Evolutionary conservation across 1,140 invertebrate genomes (phyloP).

Genomic region (Drosophila insularis): DNA sequence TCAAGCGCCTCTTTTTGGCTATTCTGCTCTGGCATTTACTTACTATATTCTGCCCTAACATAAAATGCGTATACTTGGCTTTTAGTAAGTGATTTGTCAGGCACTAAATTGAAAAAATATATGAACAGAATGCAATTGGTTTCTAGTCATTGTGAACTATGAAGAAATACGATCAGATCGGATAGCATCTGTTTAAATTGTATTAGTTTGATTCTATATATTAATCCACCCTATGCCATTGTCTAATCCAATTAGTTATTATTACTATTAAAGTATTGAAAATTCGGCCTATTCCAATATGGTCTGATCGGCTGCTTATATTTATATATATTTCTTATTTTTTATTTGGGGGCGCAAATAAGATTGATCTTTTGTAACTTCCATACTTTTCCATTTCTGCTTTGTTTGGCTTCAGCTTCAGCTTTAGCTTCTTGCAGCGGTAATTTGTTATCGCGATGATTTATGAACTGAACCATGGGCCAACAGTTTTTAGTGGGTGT

Average conservation of each 20-base stretch:
- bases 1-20: conserved; percentile 31
- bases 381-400: conserved; percentile 62
- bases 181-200: too few relatives aligned
- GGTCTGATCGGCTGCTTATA: neutral
- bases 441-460: conserved; percentile 81
- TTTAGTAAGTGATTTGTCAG: too few relatives aligned
- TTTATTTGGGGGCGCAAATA: conserved; percentile 75
- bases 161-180: too few relatives aligned
- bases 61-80: neutral
- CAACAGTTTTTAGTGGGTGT: conserved; percentile 70
- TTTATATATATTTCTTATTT: conserved; percentile 30
- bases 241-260: neutral
- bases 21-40: conserved; percentile 4
- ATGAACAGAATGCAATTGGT: too few relatives aligned
- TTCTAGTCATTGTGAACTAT: too few relatives aligned
- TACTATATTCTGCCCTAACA: neutral
- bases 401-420: neutral
- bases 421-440: conserved; percentile 60
- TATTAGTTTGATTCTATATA: too few relatives aligned
- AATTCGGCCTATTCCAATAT: neutral
- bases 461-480: conserved; percentile 69
- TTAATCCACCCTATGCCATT: too few relatives aligned
- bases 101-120: too few relatives aligned
- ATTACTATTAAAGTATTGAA: neutral
- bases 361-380: conserved; percentile 82